Base-by-base conservation (phyloP, 53 echinoderm and acorn worm species). In the Stichopus horrens region DNA sequence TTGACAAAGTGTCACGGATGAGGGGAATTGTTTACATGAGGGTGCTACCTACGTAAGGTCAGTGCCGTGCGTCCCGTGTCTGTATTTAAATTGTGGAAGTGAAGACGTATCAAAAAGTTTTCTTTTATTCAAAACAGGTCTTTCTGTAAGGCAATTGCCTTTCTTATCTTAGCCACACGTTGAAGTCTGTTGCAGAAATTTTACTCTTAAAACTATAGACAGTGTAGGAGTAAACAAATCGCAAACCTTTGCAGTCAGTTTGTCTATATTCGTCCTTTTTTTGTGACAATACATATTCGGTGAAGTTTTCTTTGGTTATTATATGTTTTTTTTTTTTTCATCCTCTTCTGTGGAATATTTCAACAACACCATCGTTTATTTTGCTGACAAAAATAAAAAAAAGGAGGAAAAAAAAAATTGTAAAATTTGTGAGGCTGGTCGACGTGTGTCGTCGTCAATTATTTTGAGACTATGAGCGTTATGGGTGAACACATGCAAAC, bases 1-100 rank as follows among this genome's bases (percentile, higher is more conserved):
- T 66, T 85, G 85, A 85, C 85, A 52, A 53, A 53, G 85, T 85
- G 85, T 66, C 85, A 85, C 85, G 85, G 57, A 56, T 81, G 81
- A 58, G 18, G 7, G 81, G 81, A 52, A 81, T 20, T 81, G 81
- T 81, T 81, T 81, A 81, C 57, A 81, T 81, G 81, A 58, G 57
- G 56, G 57, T 81, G 81, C 58, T 57, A 56, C 56, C 16, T 21
- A 79, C 56, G 9, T n/a, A 56, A 18, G 81, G 81, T 81, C 58
- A 81, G 81, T 57, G 57, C 20, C 53, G 56, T 77, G 59, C 19
- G 71, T 71, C 71, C 18, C 19, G 18, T 71, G 37, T 37, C 37
- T 37, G 37, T 37, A 37, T 37, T 37, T 37, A 37, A 37, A 37
- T 37, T 37, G 1, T 37, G 37, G 37, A 37, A 37, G 37, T 37